Percentiles rank a stretch among this genome's conserved stretches.
Evolutionary conservation across 2,113 vertebrate genomes (phyloP).

Genomic region (Tachysurus vachellii): DNA sequence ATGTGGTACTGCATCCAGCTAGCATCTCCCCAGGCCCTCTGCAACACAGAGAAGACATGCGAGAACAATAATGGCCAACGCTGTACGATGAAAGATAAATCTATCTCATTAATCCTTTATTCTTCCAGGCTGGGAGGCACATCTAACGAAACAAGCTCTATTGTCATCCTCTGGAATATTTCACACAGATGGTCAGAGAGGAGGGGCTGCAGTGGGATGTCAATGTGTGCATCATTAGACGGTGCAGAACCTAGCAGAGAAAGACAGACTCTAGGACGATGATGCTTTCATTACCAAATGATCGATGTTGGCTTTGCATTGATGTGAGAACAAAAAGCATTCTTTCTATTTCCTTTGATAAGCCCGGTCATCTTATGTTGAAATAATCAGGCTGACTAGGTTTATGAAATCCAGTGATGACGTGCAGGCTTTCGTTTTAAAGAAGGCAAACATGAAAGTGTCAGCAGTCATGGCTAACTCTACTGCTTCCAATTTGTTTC

Average conservation of each 20-base stretch:
- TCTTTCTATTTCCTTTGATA: constrained; percentile 21
- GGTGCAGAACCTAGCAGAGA: constrained; percentile 59
- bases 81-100: constrained; percentile 76
- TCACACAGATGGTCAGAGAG: constrained; percentile 67
- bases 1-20: constrained; percentile 65
- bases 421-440: constrained; percentile 17
- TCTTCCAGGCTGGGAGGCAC: constrained; percentile 69
- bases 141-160: constrained; percentile 66
- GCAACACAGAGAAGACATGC: constrained; percentile 68
- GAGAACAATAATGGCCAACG: constrained; percentile 69
- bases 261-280: constrained; percentile 66
- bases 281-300: constrained; percentile 65
- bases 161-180: constrained; percentile 64
- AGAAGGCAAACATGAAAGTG: constrained; percentile 16
- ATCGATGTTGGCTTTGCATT: constrained; percentile 64
- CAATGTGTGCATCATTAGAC: constrained; percentile 74
- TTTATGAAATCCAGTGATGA: constrained; percentile 37
- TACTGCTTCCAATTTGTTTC: constrained; percentile 30
- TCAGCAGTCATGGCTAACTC: constrained; percentile 22
- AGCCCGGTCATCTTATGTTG: neutral
- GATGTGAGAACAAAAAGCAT: neutral
- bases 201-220: constrained; percentile 55
- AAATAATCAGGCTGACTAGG: neutral
- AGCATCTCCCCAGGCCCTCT: constrained; percentile 65
- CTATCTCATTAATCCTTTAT: constrained; percentile 76